These are phyloP conservation scores for Drosophila ohnishii DNA, from an alignment of 1,140 invertebrate species.

Conservation along the genomic window DNA sequence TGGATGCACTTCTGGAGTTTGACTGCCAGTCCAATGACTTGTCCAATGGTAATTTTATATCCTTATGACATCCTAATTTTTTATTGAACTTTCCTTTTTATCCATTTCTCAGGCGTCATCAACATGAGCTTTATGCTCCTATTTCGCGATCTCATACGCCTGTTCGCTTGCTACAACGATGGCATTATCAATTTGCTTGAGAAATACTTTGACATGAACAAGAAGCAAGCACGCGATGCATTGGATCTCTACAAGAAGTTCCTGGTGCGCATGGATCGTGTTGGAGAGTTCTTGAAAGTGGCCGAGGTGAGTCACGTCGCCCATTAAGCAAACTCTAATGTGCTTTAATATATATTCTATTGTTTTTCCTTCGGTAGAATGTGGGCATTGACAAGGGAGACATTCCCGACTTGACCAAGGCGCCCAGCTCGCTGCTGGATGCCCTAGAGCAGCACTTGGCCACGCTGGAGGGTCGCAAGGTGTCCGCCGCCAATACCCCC, in stretches of 20 bases:
- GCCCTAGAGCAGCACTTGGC: conserved; percentile 98
- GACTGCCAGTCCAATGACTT: conserved; percentile 98
- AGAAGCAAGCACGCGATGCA: conserved; percentile 98
- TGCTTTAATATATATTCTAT: neutral
- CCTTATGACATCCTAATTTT: neutral
- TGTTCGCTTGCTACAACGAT: conserved; percentile 99
- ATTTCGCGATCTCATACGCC: conserved; percentile 98
- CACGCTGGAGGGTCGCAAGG: conserved; percentile 96
- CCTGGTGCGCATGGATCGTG: conserved; percentile 98
- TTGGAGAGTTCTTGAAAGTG: conserved; percentile 98
- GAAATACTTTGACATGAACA: conserved; percentile 99
- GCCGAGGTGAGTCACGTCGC: conserved; percentile 88
- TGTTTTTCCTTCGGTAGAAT: conserved; percentile 85
- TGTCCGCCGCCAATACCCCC: conserved; percentile 91
- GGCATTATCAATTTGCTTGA: conserved; percentile 99
- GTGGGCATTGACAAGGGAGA: conserved; percentile 99
- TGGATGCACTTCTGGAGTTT: conserved; percentile 98
- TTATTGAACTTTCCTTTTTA: neutral
- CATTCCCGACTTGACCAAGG: conserved; percentile 99
- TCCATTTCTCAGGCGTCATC: conserved; percentile 88
- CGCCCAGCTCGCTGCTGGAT: conserved; percentile 98
- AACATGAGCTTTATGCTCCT: conserved; percentile 99
- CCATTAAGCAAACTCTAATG: neutral
- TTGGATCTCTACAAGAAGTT: conserved; percentile 99
- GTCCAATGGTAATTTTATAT: conserved; percentile 89